Base-by-base conservation (phyloP, 2,888 invertebrate species). In the Dryomyza anilis region DNA sequence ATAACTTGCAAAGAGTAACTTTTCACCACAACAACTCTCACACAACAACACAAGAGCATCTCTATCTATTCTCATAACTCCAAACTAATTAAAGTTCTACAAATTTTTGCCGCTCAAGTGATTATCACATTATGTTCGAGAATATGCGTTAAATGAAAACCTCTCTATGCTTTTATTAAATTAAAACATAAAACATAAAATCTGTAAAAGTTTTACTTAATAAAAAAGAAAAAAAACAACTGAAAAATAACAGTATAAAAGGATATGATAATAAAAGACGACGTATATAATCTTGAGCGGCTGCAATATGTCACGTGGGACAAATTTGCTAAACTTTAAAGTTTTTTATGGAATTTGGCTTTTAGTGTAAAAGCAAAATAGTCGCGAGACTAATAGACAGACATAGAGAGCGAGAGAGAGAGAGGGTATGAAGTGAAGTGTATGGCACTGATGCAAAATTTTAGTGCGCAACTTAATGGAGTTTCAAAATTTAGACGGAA, bases 221-320 rank as follows among this genome's bases (percentile, higher is more conserved):
- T 16, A 29, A 12, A 55, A 55, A 30, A 6, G 64, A 60, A 67
- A 67, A 66, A 23, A 48, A 66, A 70, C 64, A 69, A 67, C 70
- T 68, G 46, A 23, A 16, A 45, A 16, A 56, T 46, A 55, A 25
- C 29, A 29, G n/a, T 30, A 55, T 30, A 67, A 66, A 50, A 19
- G 8, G 46, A n/a, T n/a, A 21, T 46, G n/a, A 53, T 53, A 21
- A 43, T 46, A 58, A 57, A 64, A 73, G 70, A 73, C 73, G 75
- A 73, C 72, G 70, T 75, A 71, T 71, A 69, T 65, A 55, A 59
- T 62, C 33, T 53, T 64, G 69, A 63, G 57, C 68, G 72, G 70
- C 68, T 67, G 69, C 74, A 76, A 78, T 78, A 74, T 76, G 78
- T 76, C 78, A 76, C 77, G 74, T 76, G 77, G 77, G 78, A 78